Conservation (phyloP, 2,888 invertebrate genomes). For the Drosophila infuscata region DNA sequence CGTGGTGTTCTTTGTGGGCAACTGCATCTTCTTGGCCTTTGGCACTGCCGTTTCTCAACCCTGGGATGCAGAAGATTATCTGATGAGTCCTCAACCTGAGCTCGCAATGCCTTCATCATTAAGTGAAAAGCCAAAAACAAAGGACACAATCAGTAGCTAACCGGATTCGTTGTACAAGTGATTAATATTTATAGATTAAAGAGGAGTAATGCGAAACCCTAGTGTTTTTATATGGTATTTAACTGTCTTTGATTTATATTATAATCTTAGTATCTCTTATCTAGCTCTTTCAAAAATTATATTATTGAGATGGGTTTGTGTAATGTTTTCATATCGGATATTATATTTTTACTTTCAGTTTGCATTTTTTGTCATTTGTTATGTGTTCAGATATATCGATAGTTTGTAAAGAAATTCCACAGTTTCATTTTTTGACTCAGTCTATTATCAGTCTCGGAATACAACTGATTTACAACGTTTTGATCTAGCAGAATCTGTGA, state of each 20-base stretch:
- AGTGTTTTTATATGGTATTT: background rate
- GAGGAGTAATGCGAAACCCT: background rate
- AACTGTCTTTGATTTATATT: background rate
- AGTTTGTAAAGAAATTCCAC: background rate
- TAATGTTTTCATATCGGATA: background rate
- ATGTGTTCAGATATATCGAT: background rate
- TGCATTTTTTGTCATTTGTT: background rate
- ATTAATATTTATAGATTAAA: background rate
- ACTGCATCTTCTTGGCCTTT: constrained; percentile 89
- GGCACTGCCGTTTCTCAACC: constrained; percentile 88
- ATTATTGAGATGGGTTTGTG: background rate
- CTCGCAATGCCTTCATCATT: constrained; percentile 6
- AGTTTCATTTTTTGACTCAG: background rate
- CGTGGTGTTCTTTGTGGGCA: constrained; percentile 88
- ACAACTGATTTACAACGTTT: background rate
- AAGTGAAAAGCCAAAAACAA: background rate
- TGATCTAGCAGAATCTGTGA: background rate
- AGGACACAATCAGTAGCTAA: background rate
- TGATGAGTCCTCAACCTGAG: constrained; percentile 65
- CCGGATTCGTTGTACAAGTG: background rate
- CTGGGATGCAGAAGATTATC: constrained; percentile 88
- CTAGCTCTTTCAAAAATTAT: background rate
- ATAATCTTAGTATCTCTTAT: background rate
- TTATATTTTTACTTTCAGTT: background rate
- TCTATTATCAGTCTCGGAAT: background rate